Evolutionary conservation across 2,113 vertebrate species (phyloP).

Genomic region (Oriolus oriolus): DNA sequence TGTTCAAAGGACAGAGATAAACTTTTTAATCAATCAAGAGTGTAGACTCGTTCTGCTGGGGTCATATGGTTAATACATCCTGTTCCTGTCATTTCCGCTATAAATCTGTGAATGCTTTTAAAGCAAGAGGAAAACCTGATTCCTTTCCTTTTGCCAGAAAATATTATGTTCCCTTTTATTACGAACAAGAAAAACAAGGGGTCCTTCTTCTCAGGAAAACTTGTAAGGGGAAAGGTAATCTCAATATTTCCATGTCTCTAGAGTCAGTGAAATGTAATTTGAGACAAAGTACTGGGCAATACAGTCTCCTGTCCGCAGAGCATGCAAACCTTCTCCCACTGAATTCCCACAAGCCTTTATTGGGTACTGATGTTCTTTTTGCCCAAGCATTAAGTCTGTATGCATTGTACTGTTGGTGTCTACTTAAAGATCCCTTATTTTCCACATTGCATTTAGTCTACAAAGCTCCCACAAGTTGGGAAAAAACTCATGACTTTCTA

Average conservation of each 20-base stretch:
- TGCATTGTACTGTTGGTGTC: background rate
- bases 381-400: background rate
- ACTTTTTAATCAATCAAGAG: constrained; percentile 70
- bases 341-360: background rate
- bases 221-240: background rate
- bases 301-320: background rate
- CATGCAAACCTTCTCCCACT: background rate
- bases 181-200: background rate
- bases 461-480: background rate
- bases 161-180: background rate
- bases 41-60: constrained; percentile 64
- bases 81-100: constrained; percentile 69
- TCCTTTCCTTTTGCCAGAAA: constrained; percentile 34
- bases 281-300: background rate
- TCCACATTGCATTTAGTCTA: background rate
- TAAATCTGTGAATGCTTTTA: constrained; percentile 67
- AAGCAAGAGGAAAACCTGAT: constrained; percentile 31
- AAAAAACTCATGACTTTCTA: background rate
- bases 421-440: background rate
- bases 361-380: background rate
- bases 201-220: background rate
- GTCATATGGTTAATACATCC: constrained; percentile 63
- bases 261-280: background rate
- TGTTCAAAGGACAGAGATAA: constrained; percentile 71
- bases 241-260: background rate